Percentiles rank a stretch among this genome's conserved stretches.
Evolutionary conservation across 2,888 invertebrate genomes (phyloP).

Genomic region (Eulithis testata): DNA sequence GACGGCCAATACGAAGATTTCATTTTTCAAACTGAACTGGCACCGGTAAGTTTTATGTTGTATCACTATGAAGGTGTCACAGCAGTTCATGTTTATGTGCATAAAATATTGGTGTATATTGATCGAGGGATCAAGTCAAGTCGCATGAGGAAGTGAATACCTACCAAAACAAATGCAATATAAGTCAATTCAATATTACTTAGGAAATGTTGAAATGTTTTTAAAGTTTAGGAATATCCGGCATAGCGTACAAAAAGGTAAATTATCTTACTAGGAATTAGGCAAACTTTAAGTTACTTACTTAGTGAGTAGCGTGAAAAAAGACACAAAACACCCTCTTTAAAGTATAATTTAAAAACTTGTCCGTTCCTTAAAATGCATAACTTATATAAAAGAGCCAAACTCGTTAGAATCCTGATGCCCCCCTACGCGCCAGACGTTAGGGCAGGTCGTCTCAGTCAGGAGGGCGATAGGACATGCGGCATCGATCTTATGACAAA

Average conservation of each 20-base stretch:
- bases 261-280: no score
- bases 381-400: not conserved
- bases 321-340: no score
- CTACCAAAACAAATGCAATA: no score
- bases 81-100: not conserved
- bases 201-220: no score
- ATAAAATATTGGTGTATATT: no score
- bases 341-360: not conserved
- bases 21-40: constrained; percentile 46
- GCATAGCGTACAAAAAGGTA: no score
- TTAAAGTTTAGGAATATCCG: no score
- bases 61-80: constrained; percentile 4
- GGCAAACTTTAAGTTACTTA: no score
- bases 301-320: no score
- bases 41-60: constrained; percentile 8
- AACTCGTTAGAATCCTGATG: not conserved
- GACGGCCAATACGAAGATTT: constrained; percentile 63
- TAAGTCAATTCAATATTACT: no score
- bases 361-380: not conserved
- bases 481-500: constrained; percentile 32
- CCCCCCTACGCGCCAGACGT: constrained; percentile 53
- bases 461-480: constrained; percentile 42
- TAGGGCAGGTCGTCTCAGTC: constrained; percentile 65
- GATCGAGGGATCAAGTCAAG: no score
- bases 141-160: no score